phyloP scores from a whole-genome alignment of 2,113 vertebrate species.

The Geococcyx californianus region DNA sequence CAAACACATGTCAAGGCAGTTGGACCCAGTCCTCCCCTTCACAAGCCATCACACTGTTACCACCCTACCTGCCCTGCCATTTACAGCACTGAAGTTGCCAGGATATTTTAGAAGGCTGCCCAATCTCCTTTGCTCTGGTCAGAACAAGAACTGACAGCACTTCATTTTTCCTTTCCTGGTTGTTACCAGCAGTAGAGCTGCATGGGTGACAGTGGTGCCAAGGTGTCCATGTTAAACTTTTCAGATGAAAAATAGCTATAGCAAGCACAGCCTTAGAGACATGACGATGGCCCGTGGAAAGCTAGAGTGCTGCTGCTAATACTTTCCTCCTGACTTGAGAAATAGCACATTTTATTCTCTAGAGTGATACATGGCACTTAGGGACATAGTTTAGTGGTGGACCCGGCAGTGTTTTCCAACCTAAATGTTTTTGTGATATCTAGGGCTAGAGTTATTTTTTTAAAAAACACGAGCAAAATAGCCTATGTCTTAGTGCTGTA shows the following conservation, averaged over 20 bases:
- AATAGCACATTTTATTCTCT: not conserved
- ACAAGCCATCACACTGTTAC: not conserved
- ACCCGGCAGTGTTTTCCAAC: too few species aligned
- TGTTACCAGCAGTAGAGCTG: not conserved
- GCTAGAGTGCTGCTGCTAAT: not conserved
- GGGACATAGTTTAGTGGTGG: too few species aligned
- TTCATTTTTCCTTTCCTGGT: not conserved
- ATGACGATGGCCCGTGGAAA: not conserved
- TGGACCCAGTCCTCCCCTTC: not conserved
- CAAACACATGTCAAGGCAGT: rapidly evolving
- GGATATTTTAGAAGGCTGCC: not conserved
- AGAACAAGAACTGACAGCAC: not conserved
- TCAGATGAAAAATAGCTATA: not conserved
- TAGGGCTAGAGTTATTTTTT: not conserved
- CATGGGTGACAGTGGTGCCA: too few species aligned
- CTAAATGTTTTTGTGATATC: too few species aligned
- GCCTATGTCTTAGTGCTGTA: not conserved
- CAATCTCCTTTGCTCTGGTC: not conserved
- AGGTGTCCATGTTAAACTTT: not conserved
- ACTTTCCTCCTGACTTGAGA: not conserved
- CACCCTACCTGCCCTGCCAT: not conserved
- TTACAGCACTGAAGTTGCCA: rapidly evolving
- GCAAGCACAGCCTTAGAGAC: not conserved
- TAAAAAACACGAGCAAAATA: not conserved
- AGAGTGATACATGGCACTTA: not conserved